These are phyloP conservation scores for Cynodonichthys magdalenae DNA, from an alignment of 2,797 vertebrate species.

Conservation along the genomic window DNA sequence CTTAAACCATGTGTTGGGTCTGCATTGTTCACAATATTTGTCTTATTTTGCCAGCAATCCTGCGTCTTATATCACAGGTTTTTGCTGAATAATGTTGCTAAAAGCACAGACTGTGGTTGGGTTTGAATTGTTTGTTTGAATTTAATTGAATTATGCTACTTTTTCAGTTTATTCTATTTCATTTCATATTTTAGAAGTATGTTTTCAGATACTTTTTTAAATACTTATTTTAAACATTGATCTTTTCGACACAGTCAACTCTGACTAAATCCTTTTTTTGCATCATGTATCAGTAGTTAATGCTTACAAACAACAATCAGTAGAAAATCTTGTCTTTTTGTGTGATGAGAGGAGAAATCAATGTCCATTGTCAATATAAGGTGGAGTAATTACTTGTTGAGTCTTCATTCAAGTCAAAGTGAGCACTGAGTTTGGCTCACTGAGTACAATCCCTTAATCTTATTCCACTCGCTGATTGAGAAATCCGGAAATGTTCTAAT, in stretches of 20 bases:
- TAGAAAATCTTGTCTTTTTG: conserved; percentile 85
- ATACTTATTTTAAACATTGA: conserved; percentile 24
- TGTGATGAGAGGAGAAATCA: conserved; percentile 87
- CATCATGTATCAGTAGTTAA: conserved; percentile 15
- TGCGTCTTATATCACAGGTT: too few relatives aligned
- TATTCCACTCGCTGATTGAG: conserved; percentile 91
- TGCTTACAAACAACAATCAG: conserved; percentile 33
- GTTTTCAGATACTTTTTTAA: conserved; percentile 7
- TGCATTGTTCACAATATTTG: too few relatives aligned
- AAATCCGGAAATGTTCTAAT: conserved; percentile 94
- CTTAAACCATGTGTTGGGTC: too few relatives aligned
- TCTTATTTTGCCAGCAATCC: too few relatives aligned
- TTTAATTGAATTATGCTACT: too few relatives aligned
- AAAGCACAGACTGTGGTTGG: too few relatives aligned
- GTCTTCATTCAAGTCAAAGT: conserved; percentile 92
- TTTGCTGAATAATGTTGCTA: too few relatives aligned
- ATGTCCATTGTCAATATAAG: conserved; percentile 93
- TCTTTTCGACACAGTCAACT: conserved; percentile 10
- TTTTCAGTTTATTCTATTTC: too few relatives aligned
- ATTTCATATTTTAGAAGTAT: too few relatives aligned
- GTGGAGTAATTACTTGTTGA: conserved; percentile 96
- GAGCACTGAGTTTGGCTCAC: conserved; percentile 93
- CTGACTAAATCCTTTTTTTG: conserved; percentile 15
- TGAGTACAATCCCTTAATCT: conserved; percentile 99
- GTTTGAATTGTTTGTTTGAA: too few relatives aligned